Base-by-base conservation (phyloP, 2,113 vertebrate genomes). In the Speoplatyrhinus poulsoni region DNA sequence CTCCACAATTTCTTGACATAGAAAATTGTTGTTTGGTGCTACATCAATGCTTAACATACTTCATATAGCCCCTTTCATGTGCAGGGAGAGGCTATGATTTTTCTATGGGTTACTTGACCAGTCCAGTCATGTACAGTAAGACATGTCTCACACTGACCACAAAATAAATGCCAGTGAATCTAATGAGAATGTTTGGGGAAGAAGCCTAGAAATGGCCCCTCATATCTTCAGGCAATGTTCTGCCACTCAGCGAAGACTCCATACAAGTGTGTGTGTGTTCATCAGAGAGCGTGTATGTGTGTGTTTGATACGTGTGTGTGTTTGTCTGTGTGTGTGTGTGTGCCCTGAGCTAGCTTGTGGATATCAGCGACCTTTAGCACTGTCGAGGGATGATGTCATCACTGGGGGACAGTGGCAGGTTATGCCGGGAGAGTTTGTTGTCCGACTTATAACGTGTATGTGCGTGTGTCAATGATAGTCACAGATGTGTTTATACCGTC, bases 351-450 rank as follows among this genome's bases (percentile, higher is more conserved):
- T 60, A 16, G 82, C 87, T 83, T 57, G 72, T 0, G 75, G 85
- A 82, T 80, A 83, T 76, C 69, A 12, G 32, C 47, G 69, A 88
- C 87, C 84, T 90, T 89, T 83, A 77, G 83, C 49, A 15, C 61
- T 70, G 6, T 6, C 32, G 49, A 70, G 62, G 60, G 60, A 58
- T 88, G 87, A 89, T 84, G 85, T 88, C 88, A 89, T 85, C 71
- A 82, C 46, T 57, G 61, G 46, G 74, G 70, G 82, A 81, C 77
- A 19, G 68, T 60, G 9, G 66, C 58, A 65, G 54, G 57, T 79
- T 85, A 69, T 73, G 77, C 83, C 67, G 26, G 52, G 59, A 82
- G 76, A 79, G 77, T 57, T 70, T 46, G 1, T 49, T 48, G 52
- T 47, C 53, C 56, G 68, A 8, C 49, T 12, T 65, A 17, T 73